Base-by-base conservation (phyloP, 2,888 invertebrate genomes). In the Pyrocoelia pectoralis region DNA sequence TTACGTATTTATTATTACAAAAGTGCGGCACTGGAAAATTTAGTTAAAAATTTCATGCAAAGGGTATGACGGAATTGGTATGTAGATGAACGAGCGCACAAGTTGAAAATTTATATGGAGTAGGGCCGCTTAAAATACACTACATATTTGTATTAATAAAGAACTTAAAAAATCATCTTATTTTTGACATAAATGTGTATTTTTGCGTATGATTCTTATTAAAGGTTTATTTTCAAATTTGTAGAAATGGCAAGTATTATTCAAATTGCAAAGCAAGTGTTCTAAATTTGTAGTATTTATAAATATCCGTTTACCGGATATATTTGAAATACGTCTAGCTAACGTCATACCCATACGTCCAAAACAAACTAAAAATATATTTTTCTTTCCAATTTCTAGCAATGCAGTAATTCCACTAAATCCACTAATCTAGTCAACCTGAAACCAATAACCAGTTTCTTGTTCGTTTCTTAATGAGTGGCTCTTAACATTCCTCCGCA, bases 361-460 rank as follows among this genome's bases (percentile, higher is more conserved):
- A 76, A 77, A 78, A 77, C 76, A 78, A 75, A 75, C 76, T 78
- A 77, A 77, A 78, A 78, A 78, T 78, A 78, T 66, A 68, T 68
- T 69, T 72, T 71, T 72, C 71, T 70, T 67, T 69, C 56, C 66
- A 61, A 71, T 70, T 71, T 67, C 43, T 63, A 24, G 24, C 24
- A 24, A 24, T 24, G 14, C 56, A 51, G 49, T 55, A 63, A 63
- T 58, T 58, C 53, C 53, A 40, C 54, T 50, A 43, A 28, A 38
- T 41, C 19, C 46, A 50, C 51, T 53, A 56, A 56, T 54, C 53
- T 48, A 49, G 49, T 28, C 49, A 29, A 55, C 41, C n/a, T 54
- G 53, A 57, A 62, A 61, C 29, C 52, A 52, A 61, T 56, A 61
- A 56, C 61, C 41, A 61, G 61, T 61, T 55, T 6, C 13, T 40